phyloP scores from a whole-genome alignment of 2,888 invertebrate species.

The Pharmacophagus antenor region DNA sequence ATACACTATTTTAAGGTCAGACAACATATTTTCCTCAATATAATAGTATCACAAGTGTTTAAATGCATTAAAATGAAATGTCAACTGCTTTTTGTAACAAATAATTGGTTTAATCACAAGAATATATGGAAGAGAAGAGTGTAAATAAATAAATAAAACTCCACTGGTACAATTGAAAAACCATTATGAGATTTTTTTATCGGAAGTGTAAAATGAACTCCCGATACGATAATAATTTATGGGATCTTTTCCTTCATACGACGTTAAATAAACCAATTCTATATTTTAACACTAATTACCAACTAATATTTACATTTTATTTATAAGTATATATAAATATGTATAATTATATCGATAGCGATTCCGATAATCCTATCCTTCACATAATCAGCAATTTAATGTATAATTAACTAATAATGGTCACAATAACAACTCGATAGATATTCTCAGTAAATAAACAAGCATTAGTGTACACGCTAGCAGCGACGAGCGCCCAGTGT shows the following conservation, averaged over 20 bases:
- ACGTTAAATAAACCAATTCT: constrained; percentile 80
- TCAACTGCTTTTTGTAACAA: constrained; percentile 55
- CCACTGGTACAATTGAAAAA: constrained; percentile 80
- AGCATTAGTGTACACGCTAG: constrained; percentile 70
- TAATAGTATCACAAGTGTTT: constrained; percentile 80
- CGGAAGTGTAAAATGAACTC: constrained; percentile 74
- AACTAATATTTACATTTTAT: constrained; percentile 79
- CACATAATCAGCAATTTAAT: constrained; percentile 73
- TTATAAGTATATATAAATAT: constrained; percentile 81
- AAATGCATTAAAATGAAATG: constrained; percentile 76
- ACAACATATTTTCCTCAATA: constrained; percentile 77
- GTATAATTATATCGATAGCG: constrained; percentile 79
- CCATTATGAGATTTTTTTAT: constrained; percentile 78
- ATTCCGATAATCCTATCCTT: constrained; percentile 74
- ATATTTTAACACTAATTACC: constrained; percentile 79
- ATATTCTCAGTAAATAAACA: constrained; percentile 79
- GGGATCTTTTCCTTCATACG: constrained; percentile 76
- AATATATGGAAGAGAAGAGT: constrained; percentile 59
- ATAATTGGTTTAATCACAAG: constrained; percentile 42
- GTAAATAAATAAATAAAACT: constrained; percentile 74
- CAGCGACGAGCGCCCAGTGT: constrained; percentile 52
- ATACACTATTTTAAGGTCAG: constrained; percentile 77
- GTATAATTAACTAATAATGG: constrained; percentile 81
- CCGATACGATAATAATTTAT: constrained; percentile 80
- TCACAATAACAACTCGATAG: constrained; percentile 80